phyloP scores from a whole-genome alignment of 2,113 vertebrate species.

The Eptesicus fuscus region DNA sequence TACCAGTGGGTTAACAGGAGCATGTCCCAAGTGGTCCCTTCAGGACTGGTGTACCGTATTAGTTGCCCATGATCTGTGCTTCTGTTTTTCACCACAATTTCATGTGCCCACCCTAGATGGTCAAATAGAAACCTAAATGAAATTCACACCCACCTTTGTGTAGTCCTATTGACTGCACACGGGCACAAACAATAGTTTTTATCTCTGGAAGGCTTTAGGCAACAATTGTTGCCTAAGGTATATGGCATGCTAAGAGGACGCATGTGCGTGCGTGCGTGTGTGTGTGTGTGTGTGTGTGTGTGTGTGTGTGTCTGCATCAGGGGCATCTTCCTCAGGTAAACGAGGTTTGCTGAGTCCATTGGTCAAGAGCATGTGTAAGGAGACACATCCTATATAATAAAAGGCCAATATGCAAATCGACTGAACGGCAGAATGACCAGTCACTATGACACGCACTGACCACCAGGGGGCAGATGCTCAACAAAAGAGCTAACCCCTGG shows the following conservation, averaged over 20 bases:
- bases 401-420: no score
- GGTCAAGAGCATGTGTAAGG: fast-evolving
- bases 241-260: neutral
- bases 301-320: fast-evolving
- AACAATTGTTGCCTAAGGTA: neutral
- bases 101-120: neutral
- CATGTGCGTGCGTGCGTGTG: fast-evolving
- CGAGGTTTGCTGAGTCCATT: neutral
- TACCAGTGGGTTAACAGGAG: neutral
- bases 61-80: neutral
- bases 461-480: no score
- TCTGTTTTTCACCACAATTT: neutral
- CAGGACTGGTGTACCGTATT: fast-evolving
- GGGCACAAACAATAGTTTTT: neutral
- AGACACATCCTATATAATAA: neutral
- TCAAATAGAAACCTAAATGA: neutral
- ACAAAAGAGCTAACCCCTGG: no score
- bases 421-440: no score
- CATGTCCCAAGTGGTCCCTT: neutral
- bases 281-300: no score
- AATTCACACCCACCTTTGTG: neutral
- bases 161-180: neutral
- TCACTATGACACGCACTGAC: no score
- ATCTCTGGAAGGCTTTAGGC: neutral
- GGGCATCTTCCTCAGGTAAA: neutral